Conservation (phyloP, 2,113 vertebrate species). For the Acanthisitta chloris region DNA sequence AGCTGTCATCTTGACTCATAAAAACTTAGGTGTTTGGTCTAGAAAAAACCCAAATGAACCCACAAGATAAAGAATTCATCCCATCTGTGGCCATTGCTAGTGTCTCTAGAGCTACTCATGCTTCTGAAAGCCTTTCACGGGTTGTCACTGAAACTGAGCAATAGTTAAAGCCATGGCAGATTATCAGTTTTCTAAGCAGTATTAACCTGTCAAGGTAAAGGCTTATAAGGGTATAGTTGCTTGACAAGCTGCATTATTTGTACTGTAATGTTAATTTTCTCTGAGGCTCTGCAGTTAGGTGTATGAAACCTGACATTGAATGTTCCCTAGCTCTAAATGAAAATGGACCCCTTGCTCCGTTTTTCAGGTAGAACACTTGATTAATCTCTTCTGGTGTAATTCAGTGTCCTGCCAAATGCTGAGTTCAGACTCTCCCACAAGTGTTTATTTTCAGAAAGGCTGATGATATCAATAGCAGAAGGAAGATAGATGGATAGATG, state of each 20-base stretch:
- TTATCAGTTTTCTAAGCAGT: neutral
- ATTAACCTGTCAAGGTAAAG: neutral
- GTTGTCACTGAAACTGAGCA: neutral
- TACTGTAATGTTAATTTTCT: neutral
- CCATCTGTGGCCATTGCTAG: neutral
- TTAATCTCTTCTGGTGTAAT: conserved; percentile 4
- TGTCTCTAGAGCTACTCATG: neutral
- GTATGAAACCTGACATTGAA: neutral
- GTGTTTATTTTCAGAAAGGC: conserved; percentile 10
- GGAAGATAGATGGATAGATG: neutral
- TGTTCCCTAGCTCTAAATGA: neutral
- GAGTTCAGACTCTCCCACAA: neutral
- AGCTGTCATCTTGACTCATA: neutral
- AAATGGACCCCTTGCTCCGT: neutral
- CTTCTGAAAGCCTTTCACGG: neutral
- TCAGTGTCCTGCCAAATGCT: neutral
- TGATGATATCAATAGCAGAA: neutral
- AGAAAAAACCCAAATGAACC: neutral
- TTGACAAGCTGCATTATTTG: neutral
- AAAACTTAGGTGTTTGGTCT: neutral
- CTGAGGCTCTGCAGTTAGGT: neutral
- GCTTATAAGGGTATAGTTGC: neutral
- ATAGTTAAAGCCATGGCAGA: neutral
- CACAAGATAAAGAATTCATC: neutral
- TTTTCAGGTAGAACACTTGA: neutral